phyloP scores from a whole-genome alignment of 2,797 vertebrate species.

The Loris lydekkerianus region DNA sequence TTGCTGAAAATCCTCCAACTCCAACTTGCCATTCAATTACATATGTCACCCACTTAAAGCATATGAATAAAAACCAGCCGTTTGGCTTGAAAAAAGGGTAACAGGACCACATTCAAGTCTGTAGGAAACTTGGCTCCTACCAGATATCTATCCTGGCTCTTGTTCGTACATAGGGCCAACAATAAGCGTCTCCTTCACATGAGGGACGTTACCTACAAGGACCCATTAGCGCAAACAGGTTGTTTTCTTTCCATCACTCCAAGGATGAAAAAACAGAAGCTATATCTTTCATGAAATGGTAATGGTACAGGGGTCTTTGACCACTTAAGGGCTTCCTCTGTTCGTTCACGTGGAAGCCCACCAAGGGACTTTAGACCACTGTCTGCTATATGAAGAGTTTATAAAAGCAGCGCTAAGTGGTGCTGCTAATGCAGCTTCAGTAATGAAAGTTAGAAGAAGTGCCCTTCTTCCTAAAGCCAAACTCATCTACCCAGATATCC shows the following conservation, averaged over 20 bases:
- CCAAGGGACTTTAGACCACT: neutral
- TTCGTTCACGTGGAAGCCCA: slow-evolving; percentile 48
- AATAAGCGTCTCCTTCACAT: slow-evolving; percentile 19
- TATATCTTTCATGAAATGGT: slow-evolving; percentile 73
- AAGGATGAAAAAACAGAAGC: slow-evolving; percentile 68
- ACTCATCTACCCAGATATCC: neutral
- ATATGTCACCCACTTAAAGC: neutral
- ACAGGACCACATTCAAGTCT: neutral
- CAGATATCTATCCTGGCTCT: neutral
- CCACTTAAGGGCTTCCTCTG: slow-evolving; percentile 73
- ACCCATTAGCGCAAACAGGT: slow-evolving; percentile 74
- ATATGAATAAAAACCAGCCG: neutral
- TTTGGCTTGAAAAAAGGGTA: neutral
- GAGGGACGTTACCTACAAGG: neutral
- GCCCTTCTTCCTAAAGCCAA: slow-evolving; percentile 13
- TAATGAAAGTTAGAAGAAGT: slow-evolving; percentile 54
- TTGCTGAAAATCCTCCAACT: neutral
- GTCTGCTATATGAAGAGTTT: slow-evolving; percentile 17
- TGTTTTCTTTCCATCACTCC: slow-evolving; percentile 59
- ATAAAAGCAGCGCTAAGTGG: slow-evolving; percentile 36
- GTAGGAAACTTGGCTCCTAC: slow-evolving; percentile 18
- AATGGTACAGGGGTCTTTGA: slow-evolving; percentile 51
- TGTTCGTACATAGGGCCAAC: neutral
- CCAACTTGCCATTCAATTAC: neutral
- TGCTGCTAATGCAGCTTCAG: slow-evolving; percentile 52